Percentiles rank a stretch among this genome's conserved stretches.
phyloP scores from a whole-genome alignment of 2,113 vertebrate species.

The Actenoides lindsayi region DNA sequence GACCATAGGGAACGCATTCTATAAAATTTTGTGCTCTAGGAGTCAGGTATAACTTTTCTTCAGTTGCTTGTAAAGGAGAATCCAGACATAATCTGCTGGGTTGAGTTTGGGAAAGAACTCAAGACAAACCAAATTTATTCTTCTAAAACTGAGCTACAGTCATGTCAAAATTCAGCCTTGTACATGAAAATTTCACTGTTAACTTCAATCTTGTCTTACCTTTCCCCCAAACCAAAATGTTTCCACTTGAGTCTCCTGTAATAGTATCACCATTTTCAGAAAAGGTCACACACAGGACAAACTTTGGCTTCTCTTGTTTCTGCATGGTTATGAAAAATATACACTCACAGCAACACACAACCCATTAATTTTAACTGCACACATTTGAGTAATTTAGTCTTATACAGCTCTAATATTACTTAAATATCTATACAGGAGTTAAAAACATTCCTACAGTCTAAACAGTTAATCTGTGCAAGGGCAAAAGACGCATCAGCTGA shows the following conservation, averaged over 20 bases:
- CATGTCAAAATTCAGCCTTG: not conserved
- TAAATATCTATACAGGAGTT: not conserved
- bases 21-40: not conserved
- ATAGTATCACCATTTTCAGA: slow-evolving; percentile 97
- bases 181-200: not conserved
- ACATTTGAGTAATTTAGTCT: not conserved
- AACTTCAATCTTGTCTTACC: slow-evolving; percentile 75
- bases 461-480: not conserved
- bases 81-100: not conserved
- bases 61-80: not conserved
- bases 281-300: slow-evolving; percentile 97
- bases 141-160: not conserved
- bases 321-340: slow-evolving; percentile 69
- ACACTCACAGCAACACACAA: slow-evolving; percentile 25
- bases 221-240: slow-evolving; percentile 99
- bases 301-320: slow-evolving; percentile 99
- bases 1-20: not conserved
- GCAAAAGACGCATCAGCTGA: not conserved
- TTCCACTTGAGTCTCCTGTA: slow-evolving; percentile 97
- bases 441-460: not conserved
- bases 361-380: not conserved
- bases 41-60: not conserved
- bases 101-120: not conserved
- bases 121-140: not conserved
- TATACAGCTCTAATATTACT: not conserved